These are phyloP conservation scores for Oscheius sp. DNA, from an alignment of 2,888 invertebrate species.

Conservation along the genomic window DNA sequence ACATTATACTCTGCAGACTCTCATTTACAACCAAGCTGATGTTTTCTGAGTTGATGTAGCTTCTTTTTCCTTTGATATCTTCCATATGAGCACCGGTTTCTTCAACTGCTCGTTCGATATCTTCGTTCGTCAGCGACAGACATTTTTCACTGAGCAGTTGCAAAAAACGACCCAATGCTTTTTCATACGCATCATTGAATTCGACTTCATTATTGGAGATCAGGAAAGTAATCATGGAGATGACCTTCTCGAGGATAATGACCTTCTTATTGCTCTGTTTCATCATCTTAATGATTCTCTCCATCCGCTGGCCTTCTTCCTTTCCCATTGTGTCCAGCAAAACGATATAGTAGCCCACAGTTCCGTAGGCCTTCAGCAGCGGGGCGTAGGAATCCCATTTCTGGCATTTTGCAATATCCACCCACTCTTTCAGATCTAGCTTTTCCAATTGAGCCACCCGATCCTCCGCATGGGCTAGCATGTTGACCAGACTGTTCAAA, in stretches of 20 bases:
- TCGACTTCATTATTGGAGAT: slow-evolving; percentile 4
- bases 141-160: background rate
- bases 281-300: background rate
- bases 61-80: too few relatives aligned
- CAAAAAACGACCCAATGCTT: background rate
- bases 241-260: slow-evolving; percentile 7
- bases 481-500: background rate
- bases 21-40: background rate
- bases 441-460: slow-evolving; percentile 1
- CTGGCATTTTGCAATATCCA: slow-evolving; percentile 22
- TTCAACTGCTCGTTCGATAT: background rate
- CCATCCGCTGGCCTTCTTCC: background rate
- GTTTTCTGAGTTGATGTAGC: background rate
- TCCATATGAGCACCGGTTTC: background rate
- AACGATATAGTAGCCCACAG: slow-evolving; percentile 13
- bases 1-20: background rate
- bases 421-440: background rate
- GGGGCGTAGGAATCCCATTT: slow-evolving; percentile 21
- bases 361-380: background rate
- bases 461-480: slow-evolving; percentile 17
- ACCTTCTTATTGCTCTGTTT: background rate
- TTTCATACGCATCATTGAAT: slow-evolving; percentile 1
- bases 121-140: too few relatives aligned
- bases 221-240: slow-evolving; percentile 2
- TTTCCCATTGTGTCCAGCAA: background rate